Evolutionary conservation across 2,888 invertebrate genomes (phyloP).

Genomic region (Chesias legatella): DNA sequence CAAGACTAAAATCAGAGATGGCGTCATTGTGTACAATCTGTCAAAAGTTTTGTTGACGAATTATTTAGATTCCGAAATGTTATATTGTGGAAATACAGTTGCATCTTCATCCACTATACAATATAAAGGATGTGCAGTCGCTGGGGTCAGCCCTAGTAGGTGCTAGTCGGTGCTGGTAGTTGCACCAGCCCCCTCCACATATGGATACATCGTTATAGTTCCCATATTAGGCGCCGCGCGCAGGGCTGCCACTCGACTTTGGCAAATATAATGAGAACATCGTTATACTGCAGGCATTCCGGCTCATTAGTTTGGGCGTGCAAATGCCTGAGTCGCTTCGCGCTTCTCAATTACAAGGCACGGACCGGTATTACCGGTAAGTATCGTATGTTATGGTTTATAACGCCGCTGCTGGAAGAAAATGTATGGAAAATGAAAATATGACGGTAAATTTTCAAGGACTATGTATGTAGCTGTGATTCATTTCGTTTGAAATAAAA

Average conservation of each 20-base stretch:
- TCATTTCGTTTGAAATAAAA: too few species aligned
- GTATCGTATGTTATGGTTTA: not conserved
- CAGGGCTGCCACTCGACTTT: conserved; percentile 17
- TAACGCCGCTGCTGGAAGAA: too few species aligned
- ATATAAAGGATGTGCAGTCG: not conserved
- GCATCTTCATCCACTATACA: too few species aligned
- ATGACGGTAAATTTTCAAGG: too few species aligned
- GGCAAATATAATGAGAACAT: conserved; percentile 29
- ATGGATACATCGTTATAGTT: conserved; percentile 31
- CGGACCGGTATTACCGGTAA: conserved; percentile 6
- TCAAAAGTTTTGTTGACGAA: too few species aligned
- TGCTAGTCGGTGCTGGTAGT: conserved; percentile 22
- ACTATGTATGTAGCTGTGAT: too few species aligned
- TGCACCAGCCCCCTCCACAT: conserved; percentile 20
- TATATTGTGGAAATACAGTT: too few species aligned
- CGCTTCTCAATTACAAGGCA: conserved; percentile 13
- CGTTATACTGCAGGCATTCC: conserved; percentile 17
- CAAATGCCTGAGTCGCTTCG: conserved; percentile 9
- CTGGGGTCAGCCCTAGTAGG: conserved; percentile 15
- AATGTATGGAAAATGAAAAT: too few species aligned
- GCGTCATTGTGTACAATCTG: too few species aligned
- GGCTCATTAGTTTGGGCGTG: conserved; percentile 18
- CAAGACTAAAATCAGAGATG: too few species aligned
- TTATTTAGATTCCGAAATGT: too few species aligned
- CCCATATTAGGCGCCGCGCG: conserved; percentile 36